A percentile compares a stretch with the other conserved stretches of the same genome.
phyloP scores from a whole-genome alignment of 2,113 vertebrate species.

The Zosterops pallidus region DNA sequence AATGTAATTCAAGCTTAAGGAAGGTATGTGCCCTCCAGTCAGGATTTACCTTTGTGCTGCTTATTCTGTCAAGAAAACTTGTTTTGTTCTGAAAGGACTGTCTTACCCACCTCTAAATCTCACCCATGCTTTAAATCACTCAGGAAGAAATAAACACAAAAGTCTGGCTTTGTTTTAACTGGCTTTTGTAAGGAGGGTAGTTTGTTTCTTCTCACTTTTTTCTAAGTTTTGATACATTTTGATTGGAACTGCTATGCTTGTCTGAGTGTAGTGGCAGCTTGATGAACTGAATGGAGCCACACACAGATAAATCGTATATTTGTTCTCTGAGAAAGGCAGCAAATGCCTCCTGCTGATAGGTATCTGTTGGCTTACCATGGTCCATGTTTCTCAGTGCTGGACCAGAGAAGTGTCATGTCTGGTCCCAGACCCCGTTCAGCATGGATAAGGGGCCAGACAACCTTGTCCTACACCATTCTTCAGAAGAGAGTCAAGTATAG shows the following conservation, averaged over 20 bases:
- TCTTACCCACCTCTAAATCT: not conserved
- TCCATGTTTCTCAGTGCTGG: not conserved
- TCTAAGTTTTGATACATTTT: not conserved
- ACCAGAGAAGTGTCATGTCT: not conserved
- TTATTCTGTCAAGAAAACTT: slow-evolving; percentile 21
- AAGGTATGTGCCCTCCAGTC: slow-evolving; percentile 50
- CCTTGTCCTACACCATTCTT: not conserved
- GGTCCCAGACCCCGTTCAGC: not conserved
- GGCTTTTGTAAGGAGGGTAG: not conserved
- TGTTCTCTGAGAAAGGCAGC: not conserved
- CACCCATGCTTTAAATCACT: not conserved
- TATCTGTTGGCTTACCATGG: rapidly evolving
- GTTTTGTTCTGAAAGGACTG: not conserved
- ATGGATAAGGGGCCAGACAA: not conserved
- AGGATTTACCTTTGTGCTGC: slow-evolving; percentile 40
- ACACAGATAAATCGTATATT: not conserved
- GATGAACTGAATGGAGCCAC: not conserved
- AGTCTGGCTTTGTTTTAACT: not conserved
- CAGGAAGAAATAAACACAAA: not conserved
- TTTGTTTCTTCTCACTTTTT: not conserved
- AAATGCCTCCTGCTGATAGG: not conserved
- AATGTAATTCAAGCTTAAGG: slow-evolving; percentile 18
- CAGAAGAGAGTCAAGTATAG: not conserved
- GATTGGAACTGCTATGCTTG: not conserved
- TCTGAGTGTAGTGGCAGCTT: not conserved